Conservation (phyloP, 1,140 invertebrate genomes). For the Cherax quadricarinatus region DNA sequence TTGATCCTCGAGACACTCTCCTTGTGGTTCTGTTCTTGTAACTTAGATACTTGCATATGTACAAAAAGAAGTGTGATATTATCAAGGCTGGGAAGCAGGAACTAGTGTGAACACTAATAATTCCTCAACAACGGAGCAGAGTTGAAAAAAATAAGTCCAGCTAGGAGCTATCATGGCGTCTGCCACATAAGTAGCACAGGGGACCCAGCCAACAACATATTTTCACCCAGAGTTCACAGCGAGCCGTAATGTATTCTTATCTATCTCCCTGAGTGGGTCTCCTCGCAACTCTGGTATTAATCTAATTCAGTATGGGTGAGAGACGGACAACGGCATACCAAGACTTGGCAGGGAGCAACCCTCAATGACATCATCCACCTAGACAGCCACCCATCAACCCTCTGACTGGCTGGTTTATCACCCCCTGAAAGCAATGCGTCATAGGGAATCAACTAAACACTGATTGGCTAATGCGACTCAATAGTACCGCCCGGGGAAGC, state of each 20-base stretch:
- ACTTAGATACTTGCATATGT: too few species aligned
- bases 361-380: neutral
- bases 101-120: too few species aligned
- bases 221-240: neutral
- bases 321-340: neutral
- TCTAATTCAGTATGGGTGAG: neutral
- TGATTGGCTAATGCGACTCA: neutral
- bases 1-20: too few species aligned
- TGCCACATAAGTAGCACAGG: too few species aligned
- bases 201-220: too few species aligned
- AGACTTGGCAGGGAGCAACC: neutral
- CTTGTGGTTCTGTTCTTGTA: too few species aligned
- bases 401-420: neutral
- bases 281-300: neutral
- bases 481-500: neutral
- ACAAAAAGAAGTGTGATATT: too few species aligned
- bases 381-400: neutral
- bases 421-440: neutral
- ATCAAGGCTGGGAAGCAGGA: too few species aligned
- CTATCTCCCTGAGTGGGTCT: neutral
- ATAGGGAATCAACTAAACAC: neutral
- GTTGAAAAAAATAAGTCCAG: too few species aligned
- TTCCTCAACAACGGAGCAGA: too few species aligned
- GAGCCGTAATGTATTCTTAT: neutral
- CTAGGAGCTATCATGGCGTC: too few species aligned